These are phyloP conservation scores for Tauraco erythrolophus DNA, from an alignment of 2,113 vertebrate species.

Conservation along the genomic window DNA sequence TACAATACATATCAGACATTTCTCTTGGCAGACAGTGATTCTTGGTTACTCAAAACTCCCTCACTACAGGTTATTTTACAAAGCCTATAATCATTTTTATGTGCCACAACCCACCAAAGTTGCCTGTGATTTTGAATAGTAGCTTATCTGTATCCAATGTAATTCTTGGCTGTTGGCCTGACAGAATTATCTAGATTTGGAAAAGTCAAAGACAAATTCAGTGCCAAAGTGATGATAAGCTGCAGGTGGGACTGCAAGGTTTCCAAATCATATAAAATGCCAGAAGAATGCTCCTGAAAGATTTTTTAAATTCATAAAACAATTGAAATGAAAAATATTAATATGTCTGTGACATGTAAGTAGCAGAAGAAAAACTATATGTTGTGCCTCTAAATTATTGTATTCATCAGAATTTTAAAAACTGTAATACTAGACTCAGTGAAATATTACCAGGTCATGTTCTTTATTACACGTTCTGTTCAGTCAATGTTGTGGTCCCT, in stretches of 20 bases:
- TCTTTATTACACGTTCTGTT: neutral
- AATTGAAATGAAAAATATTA: neutral
- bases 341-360: neutral
- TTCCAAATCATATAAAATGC: neutral
- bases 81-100: neutral
- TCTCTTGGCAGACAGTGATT: neutral
- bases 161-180: neutral
- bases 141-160: neutral
- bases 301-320: neutral
- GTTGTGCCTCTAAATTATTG: neutral
- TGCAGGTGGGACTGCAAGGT: neutral
- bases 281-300: neutral
- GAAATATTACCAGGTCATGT: neutral
- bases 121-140: neutral
- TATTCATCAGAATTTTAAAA: neutral
- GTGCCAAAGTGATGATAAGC: neutral
- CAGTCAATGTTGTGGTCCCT: neutral
- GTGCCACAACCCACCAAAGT: neutral
- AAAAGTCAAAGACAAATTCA: constrained; percentile 15
- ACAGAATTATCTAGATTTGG: neutral
- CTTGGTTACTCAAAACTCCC: neutral
- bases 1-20: neutral
- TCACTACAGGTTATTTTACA: neutral
- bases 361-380: neutral
- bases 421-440: neutral